Percentiles rank a stretch among this genome's conserved stretches.
Conservation (phyloP, 2,797 vertebrate species). For the Fistularia commersonii region DNA sequence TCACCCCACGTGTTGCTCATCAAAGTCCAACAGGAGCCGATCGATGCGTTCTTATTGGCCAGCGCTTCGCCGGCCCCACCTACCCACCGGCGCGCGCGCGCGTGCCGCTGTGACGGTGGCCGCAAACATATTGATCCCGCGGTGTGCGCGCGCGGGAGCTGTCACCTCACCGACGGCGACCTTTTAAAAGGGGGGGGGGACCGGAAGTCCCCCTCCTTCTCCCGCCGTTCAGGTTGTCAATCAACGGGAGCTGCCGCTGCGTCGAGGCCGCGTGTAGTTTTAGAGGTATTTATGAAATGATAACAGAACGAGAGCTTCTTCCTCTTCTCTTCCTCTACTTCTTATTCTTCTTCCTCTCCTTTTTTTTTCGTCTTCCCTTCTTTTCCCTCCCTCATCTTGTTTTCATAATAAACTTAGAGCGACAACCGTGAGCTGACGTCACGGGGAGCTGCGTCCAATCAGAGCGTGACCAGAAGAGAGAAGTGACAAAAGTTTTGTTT, state of each 20-base stretch:
- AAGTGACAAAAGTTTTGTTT: conserved; percentile 34
- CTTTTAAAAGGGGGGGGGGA: conserved; percentile 52
- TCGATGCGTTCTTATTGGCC: conserved; percentile 85
- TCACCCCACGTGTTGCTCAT: conserved; percentile 82
- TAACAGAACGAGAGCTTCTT: not conserved
- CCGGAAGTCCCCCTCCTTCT: not conserved
- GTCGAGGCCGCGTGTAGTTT: no score
- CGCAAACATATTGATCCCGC: conserved; percentile 69
- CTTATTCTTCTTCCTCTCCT: no score
- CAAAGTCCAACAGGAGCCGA: conserved; percentile 83
- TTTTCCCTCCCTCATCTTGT: no score
- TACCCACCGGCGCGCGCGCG: conserved; percentile 70
- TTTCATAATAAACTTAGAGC: no score
- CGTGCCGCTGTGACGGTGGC: conserved; percentile 69
- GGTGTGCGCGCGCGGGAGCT: conserved; percentile 57
- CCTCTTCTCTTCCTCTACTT: no score
- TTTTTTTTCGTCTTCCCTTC: no score
- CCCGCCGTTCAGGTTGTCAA: conserved; percentile 34
- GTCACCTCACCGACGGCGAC: conserved; percentile 67
- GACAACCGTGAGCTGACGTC: no score
- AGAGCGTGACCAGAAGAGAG: no score
- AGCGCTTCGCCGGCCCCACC: not conserved
- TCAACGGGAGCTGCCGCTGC: conserved; percentile 30
- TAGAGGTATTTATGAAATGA: no score
- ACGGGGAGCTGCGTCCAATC: no score